Base-by-base conservation (phyloP, 2,888 invertebrate species). In the Nomada hirtipes region DNA sequence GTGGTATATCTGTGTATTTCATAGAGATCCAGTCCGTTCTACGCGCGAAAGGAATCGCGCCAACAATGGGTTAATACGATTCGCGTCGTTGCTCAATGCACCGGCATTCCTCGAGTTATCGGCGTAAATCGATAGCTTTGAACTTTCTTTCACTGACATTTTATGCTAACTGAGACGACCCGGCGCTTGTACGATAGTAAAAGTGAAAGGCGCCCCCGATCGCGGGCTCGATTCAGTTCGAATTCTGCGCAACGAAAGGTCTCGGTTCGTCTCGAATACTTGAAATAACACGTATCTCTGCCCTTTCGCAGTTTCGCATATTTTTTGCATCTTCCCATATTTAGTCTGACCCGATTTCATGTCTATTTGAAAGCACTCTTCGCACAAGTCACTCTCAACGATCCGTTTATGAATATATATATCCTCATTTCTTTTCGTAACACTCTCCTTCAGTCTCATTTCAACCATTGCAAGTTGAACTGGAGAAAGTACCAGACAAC, bases 141-240 rank as follows among this genome's bases (percentile, higher is more conserved):
- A 79, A 80, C 79, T 80, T 79, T 80, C 79, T 80, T 78, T 52
- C 71, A n/a, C 79, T 80, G 79, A 72, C 79, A 80, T 80, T 80
- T 80, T 55, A 79, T 57, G 67, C 67, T 80, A 80, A 78, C 71
- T 57, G 53, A 29, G 71, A 63, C 47, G 60, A 76, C 44, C 52
- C 55, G 13, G 63, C 2, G 18, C 10, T 47, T 23, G 53, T 26
- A 59, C 59, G 36, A 20, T 42, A 67, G 50, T 18, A 67, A 78
- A 80, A 78, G 79, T 80, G 79, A 80, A 80, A 80, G 79, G 79
- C 61, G 60, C 36, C 36, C 36, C 59, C 63, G 77, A 70, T 79
- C 55, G 77, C 13, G 60, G 15, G 9, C 44, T 52, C 10, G 69
- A 44, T 47, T 71, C 65, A 23, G 18, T 18, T 20, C 20, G 55